Base-by-base conservation (phyloP, 2,888 invertebrate genomes). In the Rhaphigaster nebulosa region DNA sequence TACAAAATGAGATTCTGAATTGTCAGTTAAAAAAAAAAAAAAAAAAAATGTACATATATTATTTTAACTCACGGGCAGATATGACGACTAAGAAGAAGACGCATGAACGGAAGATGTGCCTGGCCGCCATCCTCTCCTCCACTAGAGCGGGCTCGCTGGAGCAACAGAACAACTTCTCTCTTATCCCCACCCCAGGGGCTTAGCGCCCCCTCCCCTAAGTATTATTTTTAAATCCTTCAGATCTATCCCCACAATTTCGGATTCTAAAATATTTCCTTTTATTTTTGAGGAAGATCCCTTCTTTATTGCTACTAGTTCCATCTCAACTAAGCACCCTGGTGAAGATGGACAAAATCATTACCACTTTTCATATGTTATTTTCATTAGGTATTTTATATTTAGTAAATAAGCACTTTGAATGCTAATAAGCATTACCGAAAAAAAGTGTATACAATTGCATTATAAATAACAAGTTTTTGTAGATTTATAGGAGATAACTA, bases 121-220 rank as follows among this genome's bases (percentile, higher is more conserved):
- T 84, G 84, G 15, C 3, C 84, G 84, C 84, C 84, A 84, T 84
- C 84, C 15, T 13, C 84, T 84, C n/a, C 45, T n/a, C 84, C 84
- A 84, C 84, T 84, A n/a, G 15, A 45, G 45, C 45, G 26, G 84
- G 45, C 20, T 23, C 84, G 45, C 45, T 50, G 84, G 84, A 84
- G 84, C 84, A 13, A 50, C 84, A 84, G 84, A n/a, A 84, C 84
- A 45, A 45, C 84, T 80, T 84, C 84, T 84, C 84, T 84, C 45
- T 45, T n/a, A 41, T 84, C 84, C 84, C 84, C 84, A 45, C 84
- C 84, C 10, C 2, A 41, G 84, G 84, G 84, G 41, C 45, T n/a
- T 50, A 26, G 45, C 41, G 41, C 84, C 84, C 84, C 84, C 84
- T 50, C 45, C n/a, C n/a, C n/a, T 65, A 15, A 18, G 29, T 0